Base-by-base conservation (phyloP, 2,797 vertebrate genomes). In the Myoxocephalus aenaeus region DNA sequence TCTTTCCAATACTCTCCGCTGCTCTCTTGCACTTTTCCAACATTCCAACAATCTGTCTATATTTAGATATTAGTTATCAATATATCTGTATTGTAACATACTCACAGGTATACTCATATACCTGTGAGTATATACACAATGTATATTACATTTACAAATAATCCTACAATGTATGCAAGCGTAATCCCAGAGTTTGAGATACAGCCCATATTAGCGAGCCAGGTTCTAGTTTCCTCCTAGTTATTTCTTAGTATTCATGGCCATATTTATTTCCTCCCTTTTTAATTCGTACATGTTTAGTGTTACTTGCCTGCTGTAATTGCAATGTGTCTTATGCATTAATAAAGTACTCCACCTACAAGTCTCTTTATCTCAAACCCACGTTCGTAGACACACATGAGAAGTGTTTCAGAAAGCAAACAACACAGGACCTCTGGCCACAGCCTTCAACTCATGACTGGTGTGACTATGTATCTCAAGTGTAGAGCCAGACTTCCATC, bases 401-500 rank as follows among this genome's bases (percentile, higher is more conserved):
- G 13, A 34, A n/a, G 10, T 18, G 40, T 8, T 25, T 48, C 13
- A 4, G 63, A 59, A 80, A 84, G 90, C 73, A 87, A 75, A 20
- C 25, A 68, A 65, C 65, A 75, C 34, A 74, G 40, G 38, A 65
- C 1, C 29, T 56, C 65, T 40, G 38, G 7, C 36, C n/a, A 77
- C 65, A 70, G 40, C 22, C 63, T 77, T 64, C 13, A 75, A 20
- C 77, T 9, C 62, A 82, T 87, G 82, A 87, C 75, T 40, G 0
- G 20, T 34, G 51, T 57, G 69, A 70, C 27, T 40, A 44, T 71
- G 50, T 44, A 22, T 83, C 83, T 79, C 82, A 79, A 83, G 63
- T 61, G 44, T 20, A 27, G 10, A 42, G 7, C 25, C 0, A 66
- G 10, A 46, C n/a, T 69, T 58, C 4, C 54, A 3, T 40, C 22